These are phyloP conservation scores for Alligator mississippiensis DNA, from an alignment of 2,113 vertebrate species.

Conservation along the genomic window DNA sequence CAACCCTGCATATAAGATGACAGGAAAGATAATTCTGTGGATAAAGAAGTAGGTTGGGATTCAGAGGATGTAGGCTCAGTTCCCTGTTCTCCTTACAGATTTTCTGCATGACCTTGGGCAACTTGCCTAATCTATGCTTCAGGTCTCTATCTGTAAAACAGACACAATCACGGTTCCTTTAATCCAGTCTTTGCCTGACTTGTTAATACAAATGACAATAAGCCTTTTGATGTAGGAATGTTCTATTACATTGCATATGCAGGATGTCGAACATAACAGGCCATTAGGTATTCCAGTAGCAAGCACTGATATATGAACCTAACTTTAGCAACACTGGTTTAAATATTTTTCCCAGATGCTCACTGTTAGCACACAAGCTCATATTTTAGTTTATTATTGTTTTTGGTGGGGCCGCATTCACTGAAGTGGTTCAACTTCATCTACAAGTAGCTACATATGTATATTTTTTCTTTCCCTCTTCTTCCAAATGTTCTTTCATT, in stretches of 20 bases:
- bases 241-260: neutral
- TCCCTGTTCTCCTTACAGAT: slow-evolving; percentile 23
- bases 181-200: neutral
- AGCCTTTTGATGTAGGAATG: neutral
- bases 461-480: neutral
- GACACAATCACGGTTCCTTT: neutral
- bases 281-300: neutral
- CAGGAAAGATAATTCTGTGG: neutral
- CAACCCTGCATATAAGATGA: neutral
- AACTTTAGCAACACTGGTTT: neutral
- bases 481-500: neutral
- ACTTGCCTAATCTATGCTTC: neutral
- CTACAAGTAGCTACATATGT: neutral
- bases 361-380: neutral
- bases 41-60: neutral
- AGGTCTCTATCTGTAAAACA: neutral
- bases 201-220: neutral
- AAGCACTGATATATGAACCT: neutral
- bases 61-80: neutral
- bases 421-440: neutral
- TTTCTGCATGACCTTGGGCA: slow-evolving; percentile 26
- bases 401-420: neutral
- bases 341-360: neutral
- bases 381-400: neutral
- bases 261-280: neutral